Percentiles rank a stretch among this genome's conserved stretches.
Evolutionary conservation across 2,113 vertebrate species (phyloP).

Genomic region (Psophia crepitans): DNA sequence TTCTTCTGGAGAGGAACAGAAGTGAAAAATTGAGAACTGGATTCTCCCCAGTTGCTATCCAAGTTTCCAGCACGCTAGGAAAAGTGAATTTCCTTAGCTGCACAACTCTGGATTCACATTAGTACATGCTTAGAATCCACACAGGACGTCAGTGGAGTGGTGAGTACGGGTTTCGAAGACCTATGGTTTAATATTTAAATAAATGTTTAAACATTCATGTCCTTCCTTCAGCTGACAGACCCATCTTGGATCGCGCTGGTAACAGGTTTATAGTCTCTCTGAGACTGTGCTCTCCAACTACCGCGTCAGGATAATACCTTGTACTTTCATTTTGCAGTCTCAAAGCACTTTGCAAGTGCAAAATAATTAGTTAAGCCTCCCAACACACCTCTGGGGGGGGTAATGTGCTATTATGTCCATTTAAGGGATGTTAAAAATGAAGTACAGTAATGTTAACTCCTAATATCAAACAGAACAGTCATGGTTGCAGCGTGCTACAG

Average conservation of each 20-base stretch:
- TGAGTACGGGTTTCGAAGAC: neutral
- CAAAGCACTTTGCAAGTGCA: neutral
- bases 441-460: neutral
- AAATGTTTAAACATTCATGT: slow-evolving; percentile 3
- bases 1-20: neutral
- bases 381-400: neutral
- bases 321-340: neutral
- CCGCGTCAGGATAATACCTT: neutral
- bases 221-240: neutral
- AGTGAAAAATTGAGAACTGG: neutral
- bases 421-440: neutral
- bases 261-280: neutral
- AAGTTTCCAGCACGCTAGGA: neutral
- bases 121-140: neutral
- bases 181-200: neutral
- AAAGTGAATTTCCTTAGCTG: neutral
- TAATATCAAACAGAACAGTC: neutral
- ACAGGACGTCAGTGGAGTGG: neutral
- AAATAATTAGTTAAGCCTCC: neutral
- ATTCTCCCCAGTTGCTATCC: neutral
- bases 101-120: neutral
- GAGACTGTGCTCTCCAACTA: neutral
- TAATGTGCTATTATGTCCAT: neutral
- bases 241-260: neutral
- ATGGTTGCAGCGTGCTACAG: neutral